phyloP scores from a whole-genome alignment of 2,113 vertebrate species.

The Stercorarius parasiticus region DNA sequence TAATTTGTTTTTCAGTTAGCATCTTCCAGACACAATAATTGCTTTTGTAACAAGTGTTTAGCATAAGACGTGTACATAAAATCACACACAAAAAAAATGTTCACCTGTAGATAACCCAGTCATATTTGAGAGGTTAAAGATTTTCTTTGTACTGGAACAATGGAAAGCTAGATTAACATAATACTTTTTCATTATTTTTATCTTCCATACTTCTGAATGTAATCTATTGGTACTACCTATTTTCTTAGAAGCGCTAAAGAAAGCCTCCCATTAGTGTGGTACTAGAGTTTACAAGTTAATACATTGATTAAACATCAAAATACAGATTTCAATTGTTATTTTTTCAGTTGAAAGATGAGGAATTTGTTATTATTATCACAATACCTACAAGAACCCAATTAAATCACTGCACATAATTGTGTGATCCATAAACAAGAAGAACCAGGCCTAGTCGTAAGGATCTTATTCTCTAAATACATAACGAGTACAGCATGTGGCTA shows the following conservation, averaged over 20 bases:
- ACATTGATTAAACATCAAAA: not conserved
- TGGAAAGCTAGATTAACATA: not conserved
- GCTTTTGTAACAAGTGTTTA: slow-evolving; percentile 11
- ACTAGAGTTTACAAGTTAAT: not conserved
- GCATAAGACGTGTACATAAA: not conserved
- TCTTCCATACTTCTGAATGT: not conserved
- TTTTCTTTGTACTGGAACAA: not conserved
- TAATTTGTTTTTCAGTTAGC: slow-evolving; percentile 31
- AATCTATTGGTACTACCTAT: not conserved
- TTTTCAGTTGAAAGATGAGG: not conserved
- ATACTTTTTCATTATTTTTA: not conserved
- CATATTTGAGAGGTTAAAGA: not conserved
- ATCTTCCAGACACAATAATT: not conserved
- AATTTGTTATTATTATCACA: not conserved
- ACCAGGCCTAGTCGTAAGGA: not conserved
- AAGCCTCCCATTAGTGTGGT: not conserved
- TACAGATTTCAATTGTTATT: not conserved
- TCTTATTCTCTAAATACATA: not conserved
- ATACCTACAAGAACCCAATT: not conserved
- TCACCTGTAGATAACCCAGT: not conserved
- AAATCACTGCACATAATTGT: not conserved
- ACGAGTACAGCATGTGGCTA: not conserved
- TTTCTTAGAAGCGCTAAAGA: not conserved
- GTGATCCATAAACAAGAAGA: not conserved
- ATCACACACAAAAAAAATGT: not conserved